Evolutionary conservation across 2,797 vertebrate genomes (phyloP).

Genomic region (Euthynnus affinis): DNA sequence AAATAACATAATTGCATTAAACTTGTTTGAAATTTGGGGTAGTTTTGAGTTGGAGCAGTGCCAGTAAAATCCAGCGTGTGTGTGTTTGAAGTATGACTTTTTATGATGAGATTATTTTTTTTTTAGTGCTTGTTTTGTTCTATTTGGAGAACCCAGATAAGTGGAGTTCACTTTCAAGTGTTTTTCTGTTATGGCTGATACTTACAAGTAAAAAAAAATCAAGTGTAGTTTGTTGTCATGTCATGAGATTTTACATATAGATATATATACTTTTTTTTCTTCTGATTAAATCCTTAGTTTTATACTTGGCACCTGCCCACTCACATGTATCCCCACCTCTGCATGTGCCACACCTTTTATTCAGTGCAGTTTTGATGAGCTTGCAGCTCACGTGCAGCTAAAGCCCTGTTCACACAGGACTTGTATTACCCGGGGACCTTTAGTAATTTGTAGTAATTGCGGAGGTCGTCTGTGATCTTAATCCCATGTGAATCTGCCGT

Average conservation of each 20-base stretch:
- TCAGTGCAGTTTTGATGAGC: constrained; percentile 24
- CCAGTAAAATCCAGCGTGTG: background rate
- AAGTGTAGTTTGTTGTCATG: no score
- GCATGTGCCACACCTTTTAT: constrained; percentile 8
- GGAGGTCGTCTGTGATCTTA: no score
- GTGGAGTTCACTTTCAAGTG: no score
- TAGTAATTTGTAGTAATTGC: no score
- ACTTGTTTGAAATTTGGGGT: background rate
- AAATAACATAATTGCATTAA: background rate
- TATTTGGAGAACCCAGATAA: background rate
- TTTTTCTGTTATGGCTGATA: background rate
- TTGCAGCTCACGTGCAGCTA: constrained; percentile 29
- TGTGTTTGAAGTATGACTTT: background rate
- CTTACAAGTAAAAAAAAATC: no score
- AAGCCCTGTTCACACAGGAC: no score
- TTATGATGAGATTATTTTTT: background rate
- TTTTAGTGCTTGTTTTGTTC: background rate
- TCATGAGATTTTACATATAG: no score
- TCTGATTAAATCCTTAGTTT: no score
- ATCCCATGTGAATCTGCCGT: no score
- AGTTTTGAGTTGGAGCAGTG: background rate
- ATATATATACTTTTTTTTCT: no score
- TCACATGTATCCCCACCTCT: background rate
- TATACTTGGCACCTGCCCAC: background rate
- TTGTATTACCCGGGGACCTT: no score